Conservation (phyloP, 92 coral and sea anemone genomes). For the Chrysogorgia sp. region DNA sequence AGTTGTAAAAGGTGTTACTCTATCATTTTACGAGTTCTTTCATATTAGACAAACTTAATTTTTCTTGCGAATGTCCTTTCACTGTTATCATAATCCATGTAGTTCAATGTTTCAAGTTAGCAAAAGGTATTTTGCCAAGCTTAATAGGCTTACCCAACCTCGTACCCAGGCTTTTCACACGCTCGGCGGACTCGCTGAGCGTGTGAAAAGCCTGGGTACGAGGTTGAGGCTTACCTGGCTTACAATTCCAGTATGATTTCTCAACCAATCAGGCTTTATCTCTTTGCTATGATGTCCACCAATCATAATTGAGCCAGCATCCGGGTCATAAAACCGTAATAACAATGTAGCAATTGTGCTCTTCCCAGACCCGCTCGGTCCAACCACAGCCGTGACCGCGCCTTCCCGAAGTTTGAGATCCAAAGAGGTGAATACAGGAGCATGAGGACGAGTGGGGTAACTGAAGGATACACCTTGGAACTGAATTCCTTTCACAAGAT, state of each 20-base stretch:
- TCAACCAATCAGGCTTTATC: slow-evolving; percentile 90
- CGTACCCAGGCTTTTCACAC: too few relatives aligned
- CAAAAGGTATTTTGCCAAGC: too few relatives aligned
- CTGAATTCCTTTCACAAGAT: slow-evolving; percentile 69
- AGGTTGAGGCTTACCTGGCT: slow-evolving; percentile 91
- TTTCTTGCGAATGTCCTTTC: neutral
- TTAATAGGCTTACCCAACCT: too few relatives aligned
- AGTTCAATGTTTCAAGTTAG: too few relatives aligned
- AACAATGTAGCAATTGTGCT: slow-evolving; percentile 86
- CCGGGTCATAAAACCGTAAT: slow-evolving; percentile 89
- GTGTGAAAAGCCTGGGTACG: too few relatives aligned
- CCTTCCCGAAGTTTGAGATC: slow-evolving; percentile 79
- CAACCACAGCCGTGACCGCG: slow-evolving; percentile 93
- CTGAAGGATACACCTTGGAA: slow-evolving; percentile 76
- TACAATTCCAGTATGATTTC: slow-evolving; percentile 82
- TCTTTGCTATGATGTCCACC: slow-evolving; percentile 81
- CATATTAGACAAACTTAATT: too few relatives aligned
- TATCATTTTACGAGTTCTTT: too few relatives aligned
- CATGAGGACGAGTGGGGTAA: slow-evolving; percentile 90
- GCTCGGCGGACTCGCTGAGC: too few relatives aligned
- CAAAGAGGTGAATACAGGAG: slow-evolving; percentile 68
- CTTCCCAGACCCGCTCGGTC: slow-evolving; percentile 98
- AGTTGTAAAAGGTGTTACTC: too few relatives aligned
- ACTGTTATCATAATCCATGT: neutral
- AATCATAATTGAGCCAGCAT: slow-evolving; percentile 71